Conservation (phyloP, 2,797 vertebrate species). For the Calcarius lapponicus region DNA sequence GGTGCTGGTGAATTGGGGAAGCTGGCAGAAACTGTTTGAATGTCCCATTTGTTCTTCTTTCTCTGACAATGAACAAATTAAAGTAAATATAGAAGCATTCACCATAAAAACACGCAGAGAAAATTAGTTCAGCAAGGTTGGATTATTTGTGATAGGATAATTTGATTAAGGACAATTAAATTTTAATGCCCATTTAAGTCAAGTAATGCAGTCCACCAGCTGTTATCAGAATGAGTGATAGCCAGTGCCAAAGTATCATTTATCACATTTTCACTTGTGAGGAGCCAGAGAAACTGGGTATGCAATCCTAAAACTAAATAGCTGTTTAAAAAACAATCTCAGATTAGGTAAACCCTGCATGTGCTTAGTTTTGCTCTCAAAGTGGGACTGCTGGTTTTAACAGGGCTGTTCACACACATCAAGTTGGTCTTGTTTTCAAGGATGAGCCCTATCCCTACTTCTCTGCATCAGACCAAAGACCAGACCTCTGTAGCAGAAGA, state of each 20-base stretch:
- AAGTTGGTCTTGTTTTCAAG: background rate
- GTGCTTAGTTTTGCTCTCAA: background rate
- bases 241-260: background rate
- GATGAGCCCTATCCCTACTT: background rate
- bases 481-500: background rate
- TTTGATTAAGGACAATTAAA: background rate
- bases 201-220: background rate
- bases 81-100: background rate
- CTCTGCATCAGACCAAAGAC: background rate
- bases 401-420: background rate
- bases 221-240: background rate
- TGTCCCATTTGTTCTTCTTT: background rate
- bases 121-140: background rate
- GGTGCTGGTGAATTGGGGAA: background rate
- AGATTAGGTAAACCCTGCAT: background rate
- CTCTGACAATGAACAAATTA: background rate
- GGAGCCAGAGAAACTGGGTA: background rate
- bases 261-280: background rate
- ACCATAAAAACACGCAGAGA: background rate
- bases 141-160: background rate
- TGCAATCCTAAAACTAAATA: background rate
- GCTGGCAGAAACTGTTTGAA: background rate
- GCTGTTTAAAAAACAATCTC: background rate
- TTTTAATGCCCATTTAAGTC: background rate
- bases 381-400: background rate